Evolutionary conservation across 2,797 vertebrate species (phyloP).

Genomic region (Sarcophilus harrisii): DNA sequence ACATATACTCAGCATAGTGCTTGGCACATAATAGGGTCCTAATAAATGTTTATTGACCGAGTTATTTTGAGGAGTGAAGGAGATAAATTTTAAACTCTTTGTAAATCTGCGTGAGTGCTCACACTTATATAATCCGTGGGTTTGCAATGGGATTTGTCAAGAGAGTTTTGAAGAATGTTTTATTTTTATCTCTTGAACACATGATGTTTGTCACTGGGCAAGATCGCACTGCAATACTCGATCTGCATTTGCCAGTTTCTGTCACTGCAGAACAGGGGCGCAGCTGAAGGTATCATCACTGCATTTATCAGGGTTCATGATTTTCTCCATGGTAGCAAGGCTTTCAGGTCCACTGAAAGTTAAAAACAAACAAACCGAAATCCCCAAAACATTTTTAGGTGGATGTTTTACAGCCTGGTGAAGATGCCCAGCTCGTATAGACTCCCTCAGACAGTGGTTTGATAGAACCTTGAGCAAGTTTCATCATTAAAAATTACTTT

Average conservation of each 20-base stretch:
- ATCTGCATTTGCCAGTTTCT: neutral
- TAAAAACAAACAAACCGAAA: neutral
- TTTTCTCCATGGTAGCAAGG: neutral
- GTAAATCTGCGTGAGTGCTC: neutral
- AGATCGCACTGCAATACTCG: neutral
- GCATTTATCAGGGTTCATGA: neutral
- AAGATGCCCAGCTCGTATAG: too few relatives aligned
- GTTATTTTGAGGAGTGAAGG: neutral
- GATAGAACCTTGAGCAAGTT: neutral
- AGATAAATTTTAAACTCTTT: neutral
- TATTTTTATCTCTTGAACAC: neutral
- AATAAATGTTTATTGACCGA: neutral
- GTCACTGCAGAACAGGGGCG: neutral
- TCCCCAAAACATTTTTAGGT: neutral
- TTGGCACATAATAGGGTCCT: neutral
- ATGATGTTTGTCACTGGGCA: neutral
- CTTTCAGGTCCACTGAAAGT: neutral
- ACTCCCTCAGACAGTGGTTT: neutral
- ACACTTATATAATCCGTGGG: too few relatives aligned
- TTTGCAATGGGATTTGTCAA: neutral
- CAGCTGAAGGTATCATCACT: neutral
- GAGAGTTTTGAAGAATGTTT: neutral
- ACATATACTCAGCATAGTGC: neutral
- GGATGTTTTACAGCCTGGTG: neutral
- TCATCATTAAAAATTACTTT: neutral